Evolutionary conservation across 2,113 vertebrate species (phyloP).

Genomic region (Canis aureus): DNA sequence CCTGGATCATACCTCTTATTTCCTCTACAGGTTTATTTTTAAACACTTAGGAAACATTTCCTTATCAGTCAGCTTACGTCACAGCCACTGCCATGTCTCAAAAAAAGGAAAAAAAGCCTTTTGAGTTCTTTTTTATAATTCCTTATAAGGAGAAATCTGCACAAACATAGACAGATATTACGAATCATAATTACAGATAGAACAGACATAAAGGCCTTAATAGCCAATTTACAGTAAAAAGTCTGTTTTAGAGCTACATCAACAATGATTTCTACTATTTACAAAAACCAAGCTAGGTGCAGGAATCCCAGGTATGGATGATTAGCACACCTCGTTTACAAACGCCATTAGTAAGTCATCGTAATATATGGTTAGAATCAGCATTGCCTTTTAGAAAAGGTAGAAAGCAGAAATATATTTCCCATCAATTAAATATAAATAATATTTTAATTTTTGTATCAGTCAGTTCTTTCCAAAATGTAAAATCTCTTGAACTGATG

Average conservation of each 20-base stretch:
- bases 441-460: background rate
- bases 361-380: background rate
- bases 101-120: constrained; percentile 10
- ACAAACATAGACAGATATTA: constrained; percentile 64
- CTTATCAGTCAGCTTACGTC: constrained; percentile 9
- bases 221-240: constrained; percentile 23
- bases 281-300: background rate
- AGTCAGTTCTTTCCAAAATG: constrained; percentile 44
- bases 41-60: constrained; percentile 36
- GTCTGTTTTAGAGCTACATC: background rate
- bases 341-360: background rate
- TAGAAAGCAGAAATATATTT: background rate
- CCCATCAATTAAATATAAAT: background rate
- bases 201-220: constrained; percentile 38
- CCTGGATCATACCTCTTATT: constrained; percentile 55
- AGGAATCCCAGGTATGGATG: background rate
- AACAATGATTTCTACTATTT: background rate
- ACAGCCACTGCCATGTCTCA: background rate
- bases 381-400: constrained; percentile 20
- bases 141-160: constrained; percentile 48
- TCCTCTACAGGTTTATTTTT: constrained; percentile 74
- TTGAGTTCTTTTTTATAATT: background rate
- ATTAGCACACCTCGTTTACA: background rate
- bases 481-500: background rate
- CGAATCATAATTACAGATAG: constrained; percentile 49